Evolutionary conservation across 1,140 invertebrate genomes (phyloP).

Genomic region (Eubasilissa regina): DNA sequence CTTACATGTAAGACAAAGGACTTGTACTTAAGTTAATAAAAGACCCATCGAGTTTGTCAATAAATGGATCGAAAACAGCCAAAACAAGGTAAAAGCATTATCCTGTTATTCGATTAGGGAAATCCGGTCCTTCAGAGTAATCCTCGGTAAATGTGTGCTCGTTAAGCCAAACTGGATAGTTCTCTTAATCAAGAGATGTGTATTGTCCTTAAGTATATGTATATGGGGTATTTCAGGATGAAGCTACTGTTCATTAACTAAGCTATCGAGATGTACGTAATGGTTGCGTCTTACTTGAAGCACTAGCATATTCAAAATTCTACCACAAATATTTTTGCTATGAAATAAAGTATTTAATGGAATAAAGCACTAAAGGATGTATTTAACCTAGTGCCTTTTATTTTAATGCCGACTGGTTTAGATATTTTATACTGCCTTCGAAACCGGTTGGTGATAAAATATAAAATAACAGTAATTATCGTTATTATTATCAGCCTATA

Average conservation of each 20-base stretch:
- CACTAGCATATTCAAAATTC: too few relatives aligned
- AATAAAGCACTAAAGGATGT: too few relatives aligned
- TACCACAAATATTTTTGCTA: too few relatives aligned
- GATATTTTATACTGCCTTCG: too few relatives aligned
- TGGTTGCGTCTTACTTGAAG: too few relatives aligned
- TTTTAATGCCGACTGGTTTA: too few relatives aligned
- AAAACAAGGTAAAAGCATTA: slow-evolving; percentile 32
- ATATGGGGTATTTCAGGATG: not conserved
- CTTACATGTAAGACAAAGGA: too few relatives aligned
- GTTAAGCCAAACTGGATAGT: slow-evolving; percentile 14
- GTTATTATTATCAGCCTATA: too few relatives aligned
- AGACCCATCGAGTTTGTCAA: slow-evolving; percentile 17
- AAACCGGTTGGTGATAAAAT: too few relatives aligned
- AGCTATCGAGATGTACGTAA: not conserved
- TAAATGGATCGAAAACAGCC: not conserved
- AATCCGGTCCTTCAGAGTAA: slow-evolving; percentile 10
- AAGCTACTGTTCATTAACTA: not conserved
- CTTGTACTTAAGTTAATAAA: not conserved
- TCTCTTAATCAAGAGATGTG: slow-evolving; percentile 1
- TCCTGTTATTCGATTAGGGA: slow-evolving; percentile 36
- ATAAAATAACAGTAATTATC: too few relatives aligned
- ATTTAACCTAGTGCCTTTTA: too few relatives aligned
- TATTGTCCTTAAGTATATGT: slow-evolving; percentile 17
- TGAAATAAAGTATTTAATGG: too few relatives aligned
- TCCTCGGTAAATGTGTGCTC: slow-evolving; percentile 21